Base-by-base conservation (phyloP, 2,797 vertebrate genomes). In the Nyctalus aviator region DNA sequence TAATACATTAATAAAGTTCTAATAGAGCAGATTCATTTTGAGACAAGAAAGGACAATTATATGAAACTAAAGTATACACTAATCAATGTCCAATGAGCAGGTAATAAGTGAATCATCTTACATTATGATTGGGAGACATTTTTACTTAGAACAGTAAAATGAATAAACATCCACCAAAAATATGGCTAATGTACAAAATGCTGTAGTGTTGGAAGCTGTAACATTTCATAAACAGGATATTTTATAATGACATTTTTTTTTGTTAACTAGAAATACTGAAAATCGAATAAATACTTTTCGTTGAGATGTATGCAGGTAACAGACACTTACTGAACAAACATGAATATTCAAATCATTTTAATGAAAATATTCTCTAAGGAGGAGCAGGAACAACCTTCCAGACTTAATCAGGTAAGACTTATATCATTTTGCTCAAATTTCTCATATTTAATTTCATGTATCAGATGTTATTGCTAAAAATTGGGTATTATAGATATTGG, bases 21-120 rank as follows among this genome's bases (percentile, higher is more conserved):
- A 73, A 94, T 79, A 84, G 68, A 53, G 83, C 77, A 95, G 27
- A 66, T 41, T 44, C 57, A 46, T 69, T 62, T 82, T 91, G 46
- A 78, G 82, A 73, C 35, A 95, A 90, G 64, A 93, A 91, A 87
- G 15, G 20, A 5, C 12, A 89, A 37, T 93, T 81, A 90, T 23
- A 20, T 73, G 8, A 95, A 88, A 84, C 20, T 66, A 17, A 84
- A 87, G 21, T 48, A 21, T 17, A 72, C 35, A 53, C n/a, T 3
- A 84, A 44, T 78, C 23, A 46, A 79, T 68, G 15, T 3, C 46
- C 25, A n/a, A 18, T 53, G 41, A 48, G 14, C 35, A 91, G 23
- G 6, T 8, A 71, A 11, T 41, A 75, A 30, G 25, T 76, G 53
- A 91, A 46, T 64, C 35, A 88, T 64, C 32, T 57, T 35, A 15